These are phyloP conservation scores for Timema podura DNA, from an alignment of 2,888 invertebrate genomes.

Conservation along the genomic window DNA sequence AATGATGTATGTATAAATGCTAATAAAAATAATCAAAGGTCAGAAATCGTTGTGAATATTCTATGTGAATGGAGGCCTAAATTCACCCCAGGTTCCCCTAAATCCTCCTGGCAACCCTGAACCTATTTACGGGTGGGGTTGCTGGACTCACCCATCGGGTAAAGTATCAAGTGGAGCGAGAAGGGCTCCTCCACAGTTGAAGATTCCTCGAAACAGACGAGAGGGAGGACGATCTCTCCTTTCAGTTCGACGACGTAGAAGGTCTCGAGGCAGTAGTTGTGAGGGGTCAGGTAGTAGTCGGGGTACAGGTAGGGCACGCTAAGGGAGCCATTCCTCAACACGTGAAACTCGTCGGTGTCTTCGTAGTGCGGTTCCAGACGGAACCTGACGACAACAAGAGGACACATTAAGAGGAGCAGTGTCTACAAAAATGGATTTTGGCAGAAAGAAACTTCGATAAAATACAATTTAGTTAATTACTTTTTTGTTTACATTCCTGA, in stretches of 20 bases:
- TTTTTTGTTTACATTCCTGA: too few relatives aligned
- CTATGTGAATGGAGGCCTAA: too few relatives aligned
- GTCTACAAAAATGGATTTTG: too few relatives aligned
- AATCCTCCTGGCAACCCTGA: too few relatives aligned
- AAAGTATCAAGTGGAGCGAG: constrained; percentile 25
- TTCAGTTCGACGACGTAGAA: constrained; percentile 38
- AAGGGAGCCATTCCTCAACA: constrained; percentile 56
- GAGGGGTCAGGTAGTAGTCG: constrained; percentile 48
- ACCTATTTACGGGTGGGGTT: too few relatives aligned
- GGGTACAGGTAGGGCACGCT: constrained; percentile 48
- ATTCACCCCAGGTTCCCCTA: too few relatives aligned
- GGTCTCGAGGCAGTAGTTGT: constrained; percentile 59
- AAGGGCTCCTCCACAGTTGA: background rate
- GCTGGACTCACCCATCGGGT: constrained; percentile 26
- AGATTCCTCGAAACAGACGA: constrained; percentile 49
- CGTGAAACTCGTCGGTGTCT: constrained; percentile 53
- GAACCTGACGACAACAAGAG: constrained; percentile 45
- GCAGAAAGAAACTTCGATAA: too few relatives aligned
- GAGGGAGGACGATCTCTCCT: constrained; percentile 48
- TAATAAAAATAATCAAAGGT: too few relatives aligned
- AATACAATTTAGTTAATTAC: too few relatives aligned
- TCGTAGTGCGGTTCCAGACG: constrained; percentile 50
- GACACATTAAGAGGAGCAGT: too few relatives aligned
- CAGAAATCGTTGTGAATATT: too few relatives aligned
- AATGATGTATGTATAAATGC: too few relatives aligned